A percentile compares a stretch with the other conserved stretches of the same genome.
phyloP scores from a whole-genome alignment of 2,113 vertebrate genomes.

The Pardalotus punctatus region DNA sequence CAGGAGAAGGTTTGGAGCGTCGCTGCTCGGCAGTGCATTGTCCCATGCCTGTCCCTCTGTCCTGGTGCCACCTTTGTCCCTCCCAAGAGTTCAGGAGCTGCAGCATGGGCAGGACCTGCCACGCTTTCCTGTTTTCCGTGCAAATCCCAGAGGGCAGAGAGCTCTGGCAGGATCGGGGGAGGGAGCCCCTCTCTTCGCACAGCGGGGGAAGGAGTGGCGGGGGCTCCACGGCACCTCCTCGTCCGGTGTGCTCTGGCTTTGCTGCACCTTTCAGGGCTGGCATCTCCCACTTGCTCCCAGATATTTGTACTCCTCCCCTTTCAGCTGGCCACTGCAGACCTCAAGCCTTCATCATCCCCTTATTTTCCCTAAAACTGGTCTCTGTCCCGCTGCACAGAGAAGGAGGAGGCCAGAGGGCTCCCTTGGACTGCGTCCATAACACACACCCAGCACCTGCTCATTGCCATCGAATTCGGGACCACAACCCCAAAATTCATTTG shows the following conservation, averaged over 20 bases:
- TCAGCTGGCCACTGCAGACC: not conserved
- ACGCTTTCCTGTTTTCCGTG: not conserved
- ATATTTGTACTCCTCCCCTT: not conserved
- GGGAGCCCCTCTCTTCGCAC: fast-evolving
- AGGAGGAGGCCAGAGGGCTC: not conserved
- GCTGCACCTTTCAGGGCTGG: not conserved
- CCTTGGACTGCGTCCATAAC: fast-evolving
- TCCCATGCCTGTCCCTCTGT: not conserved
- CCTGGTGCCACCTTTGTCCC: fast-evolving
- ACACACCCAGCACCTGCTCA: not conserved
- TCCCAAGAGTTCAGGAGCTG: not conserved
- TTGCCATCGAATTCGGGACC: not conserved
- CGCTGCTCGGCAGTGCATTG: fast-evolving
- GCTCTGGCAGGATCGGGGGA: fast-evolving
- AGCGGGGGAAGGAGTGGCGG: not conserved
- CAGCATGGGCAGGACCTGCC: not conserved
- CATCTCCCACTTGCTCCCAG: not conserved
- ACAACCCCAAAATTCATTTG: not conserved
- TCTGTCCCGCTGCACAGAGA: fast-evolving
- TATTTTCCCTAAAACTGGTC: not conserved
- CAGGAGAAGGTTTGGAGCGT: not conserved
- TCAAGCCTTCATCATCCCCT: not conserved
- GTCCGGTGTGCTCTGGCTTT: fast-evolving
- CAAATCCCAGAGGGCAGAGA: not conserved
- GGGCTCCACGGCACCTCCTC: fast-evolving